Conservation (phyloP, 1,140 invertebrate species). For the Tetramorium parvispinum region DNA sequence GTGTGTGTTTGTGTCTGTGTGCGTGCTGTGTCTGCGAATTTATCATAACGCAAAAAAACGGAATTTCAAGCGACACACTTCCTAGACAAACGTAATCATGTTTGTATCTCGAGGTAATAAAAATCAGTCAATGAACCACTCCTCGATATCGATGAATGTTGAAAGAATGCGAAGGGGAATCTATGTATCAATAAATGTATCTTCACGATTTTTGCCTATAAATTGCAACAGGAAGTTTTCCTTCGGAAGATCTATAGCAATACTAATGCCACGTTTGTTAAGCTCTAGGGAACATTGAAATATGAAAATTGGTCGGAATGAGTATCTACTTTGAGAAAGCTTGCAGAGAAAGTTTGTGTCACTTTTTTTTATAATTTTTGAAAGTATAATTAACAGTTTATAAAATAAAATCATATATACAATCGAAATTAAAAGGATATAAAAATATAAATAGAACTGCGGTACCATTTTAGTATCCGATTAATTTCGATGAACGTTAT, state of each 20-base stretch:
- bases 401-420: conserved; percentile 13
- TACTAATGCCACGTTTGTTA: conserved; percentile 61
- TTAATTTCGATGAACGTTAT: conserved; percentile 54
- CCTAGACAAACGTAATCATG: conserved; percentile 46
- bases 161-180: background rate
- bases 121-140: conserved; percentile 39
- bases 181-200: conserved; percentile 40
- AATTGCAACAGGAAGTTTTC: conserved; percentile 62
- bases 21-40: conserved; percentile 47
- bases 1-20: background rate
- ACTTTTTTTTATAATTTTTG: conserved; percentile 47
- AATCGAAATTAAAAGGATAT: conserved; percentile 9
- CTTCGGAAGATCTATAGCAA: conserved; percentile 67
- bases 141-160: background rate
- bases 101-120: conserved; percentile 16
- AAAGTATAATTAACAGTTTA: conserved; percentile 22
- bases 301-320: conserved; percentile 67
- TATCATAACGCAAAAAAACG: conserved; percentile 65
- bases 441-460: conserved; percentile 31
- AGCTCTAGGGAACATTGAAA: conserved; percentile 67
- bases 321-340: conserved; percentile 55
- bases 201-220: conserved; percentile 51
- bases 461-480: conserved; percentile 22
- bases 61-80: conserved; percentile 67
- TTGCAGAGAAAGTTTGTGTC: conserved; percentile 47